phyloP scores from a whole-genome alignment of 2,113 vertebrate species.

The Lepus timidus region DNA sequence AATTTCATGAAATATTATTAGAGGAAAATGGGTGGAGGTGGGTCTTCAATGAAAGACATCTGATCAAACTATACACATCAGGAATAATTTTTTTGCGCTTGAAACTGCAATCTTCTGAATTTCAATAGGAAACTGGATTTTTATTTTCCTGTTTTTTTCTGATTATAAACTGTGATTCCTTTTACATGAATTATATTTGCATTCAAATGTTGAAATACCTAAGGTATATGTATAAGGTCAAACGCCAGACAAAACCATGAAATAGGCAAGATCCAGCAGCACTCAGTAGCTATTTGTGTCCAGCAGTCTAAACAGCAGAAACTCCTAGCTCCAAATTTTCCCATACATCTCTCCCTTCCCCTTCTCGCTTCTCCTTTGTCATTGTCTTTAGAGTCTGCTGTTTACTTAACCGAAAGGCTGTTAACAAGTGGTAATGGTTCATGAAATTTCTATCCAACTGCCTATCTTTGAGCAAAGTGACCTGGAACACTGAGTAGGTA shows the following conservation, averaged over 20 bases:
- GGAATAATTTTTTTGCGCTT: background rate
- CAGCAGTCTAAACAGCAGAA: background rate
- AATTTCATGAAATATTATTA: slow-evolving; percentile 60
- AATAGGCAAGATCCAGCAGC: background rate
- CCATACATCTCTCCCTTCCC: background rate
- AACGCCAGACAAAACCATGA: background rate
- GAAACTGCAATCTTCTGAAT: background rate
- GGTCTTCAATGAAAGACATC: slow-evolving; percentile 29
- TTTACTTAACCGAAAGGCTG: background rate
- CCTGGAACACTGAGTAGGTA: background rate
- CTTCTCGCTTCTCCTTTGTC: background rate
- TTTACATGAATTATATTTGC: background rate
- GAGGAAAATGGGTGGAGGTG: background rate
- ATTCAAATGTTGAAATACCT: background rate
- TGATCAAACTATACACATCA: background rate
- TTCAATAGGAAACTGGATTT: slow-evolving; percentile 18
- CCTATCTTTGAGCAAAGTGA: slow-evolving; percentile 11
- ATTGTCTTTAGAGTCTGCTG: background rate
- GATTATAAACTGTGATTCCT: background rate
- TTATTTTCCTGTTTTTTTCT: background rate
- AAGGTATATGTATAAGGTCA: background rate
- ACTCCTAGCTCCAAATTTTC: background rate
- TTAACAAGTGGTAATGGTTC: background rate
- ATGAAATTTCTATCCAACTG: background rate
- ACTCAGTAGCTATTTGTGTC: background rate